Evolutionary conservation across 1,140 invertebrate genomes (phyloP).

Genomic region (Apis dorsata): DNA sequence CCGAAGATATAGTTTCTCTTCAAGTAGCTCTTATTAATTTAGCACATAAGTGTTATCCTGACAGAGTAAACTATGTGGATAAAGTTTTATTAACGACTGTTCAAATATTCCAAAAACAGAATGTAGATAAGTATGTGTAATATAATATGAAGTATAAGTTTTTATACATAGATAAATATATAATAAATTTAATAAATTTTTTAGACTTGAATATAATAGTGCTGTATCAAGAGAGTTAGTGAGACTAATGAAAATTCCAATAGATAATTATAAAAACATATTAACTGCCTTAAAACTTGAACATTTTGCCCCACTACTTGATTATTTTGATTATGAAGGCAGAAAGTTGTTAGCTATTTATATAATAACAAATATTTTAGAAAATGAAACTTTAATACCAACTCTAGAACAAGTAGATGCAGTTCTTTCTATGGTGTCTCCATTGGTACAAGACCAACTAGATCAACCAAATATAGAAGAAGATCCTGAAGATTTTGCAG

Average conservation of each 20-base stretch:
- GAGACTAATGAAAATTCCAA: conserved; percentile 95
- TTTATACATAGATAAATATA: not conserved
- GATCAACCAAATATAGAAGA: conserved; percentile 85
- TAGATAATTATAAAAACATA: conserved; percentile 97
- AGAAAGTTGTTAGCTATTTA: conserved; percentile 93
- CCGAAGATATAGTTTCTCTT: conserved; percentile 97
- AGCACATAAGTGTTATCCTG: conserved; percentile 97
- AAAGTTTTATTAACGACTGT: conserved; percentile 95
- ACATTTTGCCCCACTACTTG: conserved; percentile 91
- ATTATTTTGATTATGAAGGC: conserved; percentile 94
- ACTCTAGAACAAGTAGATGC: conserved; percentile 92
- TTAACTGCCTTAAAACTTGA: conserved; percentile 91
- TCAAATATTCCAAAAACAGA: conserved; percentile 90
- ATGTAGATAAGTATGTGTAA: conserved; percentile 85
- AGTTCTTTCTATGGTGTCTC: conserved; percentile 90
- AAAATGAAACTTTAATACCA: conserved; percentile 93
- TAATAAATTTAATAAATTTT: conserved; percentile 55
- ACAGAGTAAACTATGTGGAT: conserved; percentile 96
- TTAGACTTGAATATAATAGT: conserved; percentile 87
- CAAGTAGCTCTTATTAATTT: conserved; percentile 97
- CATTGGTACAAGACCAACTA: conserved; percentile 92
- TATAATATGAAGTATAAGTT: conserved; percentile 8
- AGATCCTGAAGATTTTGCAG: conserved; percentile 97
- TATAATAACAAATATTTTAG: conserved; percentile 92
- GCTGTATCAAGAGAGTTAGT: conserved; percentile 95